phyloP scores from a whole-genome alignment of 2,113 vertebrate species.

The Austrofundulus limnaeus region DNA sequence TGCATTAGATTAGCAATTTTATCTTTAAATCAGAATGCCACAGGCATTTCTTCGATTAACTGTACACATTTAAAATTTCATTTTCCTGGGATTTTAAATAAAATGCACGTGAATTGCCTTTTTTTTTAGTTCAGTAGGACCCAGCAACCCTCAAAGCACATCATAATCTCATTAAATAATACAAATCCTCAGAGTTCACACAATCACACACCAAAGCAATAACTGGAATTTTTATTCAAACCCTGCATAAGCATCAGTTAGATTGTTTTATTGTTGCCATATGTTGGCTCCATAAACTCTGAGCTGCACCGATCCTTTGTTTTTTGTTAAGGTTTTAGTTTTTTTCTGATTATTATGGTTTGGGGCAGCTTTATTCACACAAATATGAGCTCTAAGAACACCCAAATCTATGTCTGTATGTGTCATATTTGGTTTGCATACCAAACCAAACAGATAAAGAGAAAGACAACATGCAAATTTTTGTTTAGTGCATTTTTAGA shows the following conservation, averaged over 20 bases:
- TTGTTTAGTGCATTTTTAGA: no score
- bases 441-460: neutral
- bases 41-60: neutral
- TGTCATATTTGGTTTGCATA: neutral
- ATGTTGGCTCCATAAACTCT: no score
- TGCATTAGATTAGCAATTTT: neutral
- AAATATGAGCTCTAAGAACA: no score
- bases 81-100: neutral
- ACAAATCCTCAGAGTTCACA: neutral
- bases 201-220: neutral
- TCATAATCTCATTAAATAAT: neutral
- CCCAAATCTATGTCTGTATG: neutral
- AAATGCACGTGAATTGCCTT: neutral
- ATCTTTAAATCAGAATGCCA: neutral
- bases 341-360: neutral
- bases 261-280: no score
- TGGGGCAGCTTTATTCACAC: neutral
- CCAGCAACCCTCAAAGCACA: neutral
- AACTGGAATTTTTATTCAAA: no score
- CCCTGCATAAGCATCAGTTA: no score
- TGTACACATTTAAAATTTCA: neutral
- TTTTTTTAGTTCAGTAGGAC: neutral
- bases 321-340: no score
- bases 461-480: no score
- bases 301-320: no score